Percentiles rank a stretch among this genome's conserved stretches.
Conservation (phyloP, 2,113 vertebrate genomes). For the Psophia crepitans region DNA sequence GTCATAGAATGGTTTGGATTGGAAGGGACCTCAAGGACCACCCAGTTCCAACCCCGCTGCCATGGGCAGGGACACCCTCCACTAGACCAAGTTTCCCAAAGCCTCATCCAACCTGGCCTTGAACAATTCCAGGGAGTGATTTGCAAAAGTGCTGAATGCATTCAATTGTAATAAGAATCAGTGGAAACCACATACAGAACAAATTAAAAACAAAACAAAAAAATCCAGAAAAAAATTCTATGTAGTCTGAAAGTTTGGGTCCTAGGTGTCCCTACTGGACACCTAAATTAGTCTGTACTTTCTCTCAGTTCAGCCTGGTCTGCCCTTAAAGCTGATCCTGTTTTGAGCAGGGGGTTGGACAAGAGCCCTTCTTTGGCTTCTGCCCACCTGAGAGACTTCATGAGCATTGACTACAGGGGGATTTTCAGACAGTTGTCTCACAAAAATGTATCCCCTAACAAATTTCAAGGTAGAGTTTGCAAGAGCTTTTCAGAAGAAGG, state of each 20-base stretch:
- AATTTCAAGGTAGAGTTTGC: not conserved
- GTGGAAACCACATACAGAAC: not conserved
- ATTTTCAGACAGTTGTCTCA: not conserved
- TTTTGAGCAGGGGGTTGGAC: not conserved
- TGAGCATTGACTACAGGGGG: not conserved
- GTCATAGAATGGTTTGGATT: too few relatives aligned
- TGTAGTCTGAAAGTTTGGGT: not conserved
- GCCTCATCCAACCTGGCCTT: too few relatives aligned
- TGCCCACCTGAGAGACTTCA: not conserved
- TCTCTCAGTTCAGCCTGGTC: not conserved
- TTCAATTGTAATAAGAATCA: not conserved
- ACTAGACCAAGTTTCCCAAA: too few relatives aligned
- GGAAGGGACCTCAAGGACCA: too few relatives aligned
- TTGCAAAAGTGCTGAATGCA: not conserved
- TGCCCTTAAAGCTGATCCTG: not conserved
- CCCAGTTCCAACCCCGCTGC: too few relatives aligned
- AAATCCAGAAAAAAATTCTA: not conserved
- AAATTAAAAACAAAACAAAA: too few relatives aligned
- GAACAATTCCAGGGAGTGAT: too few relatives aligned
- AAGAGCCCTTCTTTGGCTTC: not conserved
- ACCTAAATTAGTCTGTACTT: not conserved
- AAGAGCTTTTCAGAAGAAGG: not conserved
- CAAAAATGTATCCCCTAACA: not conserved
- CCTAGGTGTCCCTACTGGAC: not conserved
- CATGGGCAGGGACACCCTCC: too few relatives aligned